phyloP scores from a whole-genome alignment of 2,797 vertebrate species.

The Danio jaintianensis region DNA sequence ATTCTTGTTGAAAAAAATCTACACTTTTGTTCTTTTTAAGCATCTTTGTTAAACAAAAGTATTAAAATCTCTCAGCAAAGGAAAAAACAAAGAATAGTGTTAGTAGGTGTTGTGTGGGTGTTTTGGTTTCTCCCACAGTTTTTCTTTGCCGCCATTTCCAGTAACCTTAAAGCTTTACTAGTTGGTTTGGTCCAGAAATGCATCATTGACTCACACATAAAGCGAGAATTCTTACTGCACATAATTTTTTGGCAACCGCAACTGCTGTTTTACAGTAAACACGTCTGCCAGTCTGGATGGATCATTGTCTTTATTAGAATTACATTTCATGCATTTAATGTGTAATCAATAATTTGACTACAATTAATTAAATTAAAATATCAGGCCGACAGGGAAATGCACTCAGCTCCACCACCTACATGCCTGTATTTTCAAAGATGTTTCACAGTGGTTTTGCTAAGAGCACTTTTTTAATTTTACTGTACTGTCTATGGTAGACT shows the following conservation, averaged over 20 bases:
- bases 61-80: too few species aligned
- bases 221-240: not conserved
- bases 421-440: not conserved
- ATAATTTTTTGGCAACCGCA: not conserved
- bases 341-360: too few species aligned
- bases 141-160: slow-evolving; percentile 20
- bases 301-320: not conserved
- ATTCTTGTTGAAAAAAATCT: too few species aligned
- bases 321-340: too few species aligned
- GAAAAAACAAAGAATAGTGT: not conserved
- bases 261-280: not conserved
- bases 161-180: not conserved
- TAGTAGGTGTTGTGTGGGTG: not conserved
- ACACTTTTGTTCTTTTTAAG: too few species aligned
- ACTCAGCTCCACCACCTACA: not conserved
- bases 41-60: too few species aligned
- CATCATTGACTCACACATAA: not conserved
- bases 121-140: not conserved
- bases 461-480: not conserved
- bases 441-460: not conserved
- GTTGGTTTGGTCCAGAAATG: not conserved
- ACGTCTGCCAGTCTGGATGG: not conserved
- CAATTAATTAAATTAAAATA: not conserved
- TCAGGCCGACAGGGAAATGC: not conserved
- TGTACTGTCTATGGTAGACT: not conserved